Conservation (phyloP, 2,888 invertebrate species). For the Agriotes lineatus region DNA sequence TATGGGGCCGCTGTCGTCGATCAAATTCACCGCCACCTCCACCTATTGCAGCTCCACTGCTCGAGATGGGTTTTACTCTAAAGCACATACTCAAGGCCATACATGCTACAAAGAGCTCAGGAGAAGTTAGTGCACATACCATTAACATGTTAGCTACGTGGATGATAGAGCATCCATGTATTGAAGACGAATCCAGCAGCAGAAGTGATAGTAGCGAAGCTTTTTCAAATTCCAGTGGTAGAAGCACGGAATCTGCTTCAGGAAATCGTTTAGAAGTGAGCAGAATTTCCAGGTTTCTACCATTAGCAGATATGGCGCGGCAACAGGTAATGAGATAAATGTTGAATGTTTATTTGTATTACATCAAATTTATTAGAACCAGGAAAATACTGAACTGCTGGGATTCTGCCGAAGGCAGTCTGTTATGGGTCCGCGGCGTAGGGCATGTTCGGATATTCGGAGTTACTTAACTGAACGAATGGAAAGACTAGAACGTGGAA, state of each 20-base stretch:
- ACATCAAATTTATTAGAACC: conserved; percentile 3
- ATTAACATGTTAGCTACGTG: conserved; percentile 73
- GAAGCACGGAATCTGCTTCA: conserved; percentile 21
- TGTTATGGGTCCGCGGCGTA: conserved; percentile 48
- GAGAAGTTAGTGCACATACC: conserved; percentile 65
- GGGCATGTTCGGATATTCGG: conserved; percentile 59
- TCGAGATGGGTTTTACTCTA: conserved; percentile 75
- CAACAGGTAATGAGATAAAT: conserved; percentile 19
- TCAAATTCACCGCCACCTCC: conserved; percentile 63
- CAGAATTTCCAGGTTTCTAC: conserved; percentile 27
- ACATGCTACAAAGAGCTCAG: conserved; percentile 66
- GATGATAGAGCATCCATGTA: conserved; percentile 74
- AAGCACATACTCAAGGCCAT: conserved; percentile 71
- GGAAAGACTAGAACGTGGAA: conserved; percentile 55
- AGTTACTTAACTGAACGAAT: conserved; percentile 58
- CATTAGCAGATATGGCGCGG: conserved; percentile 6
- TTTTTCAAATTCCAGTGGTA: conserved; percentile 5
- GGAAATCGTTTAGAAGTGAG: conserved; percentile 18
- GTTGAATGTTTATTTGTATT: neutral
- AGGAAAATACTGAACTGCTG: conserved; percentile 9
- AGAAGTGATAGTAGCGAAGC: conserved; percentile 20
- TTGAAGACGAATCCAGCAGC: conserved; percentile 54
- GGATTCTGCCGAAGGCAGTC: conserved; percentile 44
- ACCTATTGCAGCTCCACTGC: conserved; percentile 68
- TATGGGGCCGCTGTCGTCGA: conserved; percentile 49